Conservation (phyloP, 2,888 invertebrate genomes). For the Lydus trimaculatus region DNA sequence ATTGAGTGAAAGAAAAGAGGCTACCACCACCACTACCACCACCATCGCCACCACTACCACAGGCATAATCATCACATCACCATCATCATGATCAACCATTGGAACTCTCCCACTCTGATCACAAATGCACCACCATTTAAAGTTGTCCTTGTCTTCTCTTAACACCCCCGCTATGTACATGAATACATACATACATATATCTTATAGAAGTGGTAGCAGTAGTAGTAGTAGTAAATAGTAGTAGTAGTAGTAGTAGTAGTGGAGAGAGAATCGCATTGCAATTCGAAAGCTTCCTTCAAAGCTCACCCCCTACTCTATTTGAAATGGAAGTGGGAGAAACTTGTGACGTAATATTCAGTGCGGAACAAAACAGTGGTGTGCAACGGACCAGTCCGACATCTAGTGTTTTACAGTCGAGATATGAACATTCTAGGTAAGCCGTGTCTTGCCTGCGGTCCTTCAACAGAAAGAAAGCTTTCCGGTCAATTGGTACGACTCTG, state of each 20-base stretch:
- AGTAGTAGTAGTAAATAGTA: neutral
- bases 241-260: neutral
- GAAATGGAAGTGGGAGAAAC: constrained; percentile 38
- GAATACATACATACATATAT: constrained; percentile 7
- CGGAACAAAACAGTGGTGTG: constrained; percentile 60
- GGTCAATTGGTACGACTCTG: constrained; percentile 54
- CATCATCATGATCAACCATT: no score
- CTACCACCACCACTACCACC: neutral
- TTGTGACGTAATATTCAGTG: constrained; percentile 60
- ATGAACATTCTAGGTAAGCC: constrained; percentile 63
- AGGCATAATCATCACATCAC: neutral
- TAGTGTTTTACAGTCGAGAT: constrained; percentile 61
- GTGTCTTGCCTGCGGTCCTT: constrained; percentile 45
- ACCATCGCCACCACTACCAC: neutral
- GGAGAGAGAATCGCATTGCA: constrained; percentile 7
- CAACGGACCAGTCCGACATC: constrained; percentile 59
- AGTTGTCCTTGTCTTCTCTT: constrained; percentile 19
- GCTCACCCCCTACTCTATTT: constrained; percentile 25
- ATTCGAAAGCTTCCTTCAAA: constrained; percentile 25
- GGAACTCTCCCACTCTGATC: neutral
- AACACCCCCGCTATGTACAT: constrained; percentile 30
- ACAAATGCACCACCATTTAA: constrained; percentile 39
- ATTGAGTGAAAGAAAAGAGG: neutral
- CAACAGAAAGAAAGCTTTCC: constrained; percentile 45
- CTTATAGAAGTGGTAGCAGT: no score